phyloP scores from a whole-genome alignment of 1,140 invertebrate species.

The Musca domestica region DNA sequence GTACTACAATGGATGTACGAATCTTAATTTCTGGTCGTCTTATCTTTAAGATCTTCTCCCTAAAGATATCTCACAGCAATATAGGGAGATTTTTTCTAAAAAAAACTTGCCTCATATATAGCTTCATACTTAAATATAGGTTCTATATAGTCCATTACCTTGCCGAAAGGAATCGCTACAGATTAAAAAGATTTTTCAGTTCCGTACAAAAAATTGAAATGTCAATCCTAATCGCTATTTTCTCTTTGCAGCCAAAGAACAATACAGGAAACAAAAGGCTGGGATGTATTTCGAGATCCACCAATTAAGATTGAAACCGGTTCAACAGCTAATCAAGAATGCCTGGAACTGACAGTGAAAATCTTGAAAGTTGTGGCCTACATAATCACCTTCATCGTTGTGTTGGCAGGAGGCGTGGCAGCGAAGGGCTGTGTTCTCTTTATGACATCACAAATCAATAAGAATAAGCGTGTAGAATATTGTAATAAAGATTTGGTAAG shows the following conservation, averaged over 20 bases:
- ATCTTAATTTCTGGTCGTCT: too few species aligned
- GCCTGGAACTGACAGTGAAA: slow-evolving; percentile 81
- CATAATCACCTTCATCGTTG: slow-evolving; percentile 78
- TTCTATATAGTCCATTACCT: too few species aligned
- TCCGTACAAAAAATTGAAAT: too few species aligned
- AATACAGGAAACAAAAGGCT: slow-evolving; percentile 86
- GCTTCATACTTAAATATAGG: too few species aligned
- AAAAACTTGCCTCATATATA: too few species aligned
- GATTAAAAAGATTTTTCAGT: too few species aligned
- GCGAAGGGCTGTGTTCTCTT: slow-evolving; percentile 84
- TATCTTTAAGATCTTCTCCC: too few species aligned
- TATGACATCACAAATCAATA: slow-evolving; percentile 85
- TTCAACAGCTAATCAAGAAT: slow-evolving; percentile 83
- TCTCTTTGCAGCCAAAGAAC: slow-evolving; percentile 71
- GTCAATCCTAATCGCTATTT: background rate
- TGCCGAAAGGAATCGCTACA: too few species aligned
- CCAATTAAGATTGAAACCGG: slow-evolving; percentile 84
- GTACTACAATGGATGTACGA: too few species aligned
- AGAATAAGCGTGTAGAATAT: slow-evolving; percentile 70
- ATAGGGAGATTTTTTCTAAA: too few species aligned
- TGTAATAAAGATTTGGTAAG: slow-evolving; percentile 82
- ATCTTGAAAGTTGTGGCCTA: slow-evolving; percentile 83
- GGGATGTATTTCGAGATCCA: slow-evolving; percentile 91
- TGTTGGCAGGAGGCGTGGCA: slow-evolving; percentile 77
- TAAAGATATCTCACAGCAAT: too few species aligned